Percentiles rank a stretch among this genome's conserved stretches.
phyloP scores from a whole-genome alignment of 2,888 invertebrate genomes.

The Anthrax anthrax region DNA sequence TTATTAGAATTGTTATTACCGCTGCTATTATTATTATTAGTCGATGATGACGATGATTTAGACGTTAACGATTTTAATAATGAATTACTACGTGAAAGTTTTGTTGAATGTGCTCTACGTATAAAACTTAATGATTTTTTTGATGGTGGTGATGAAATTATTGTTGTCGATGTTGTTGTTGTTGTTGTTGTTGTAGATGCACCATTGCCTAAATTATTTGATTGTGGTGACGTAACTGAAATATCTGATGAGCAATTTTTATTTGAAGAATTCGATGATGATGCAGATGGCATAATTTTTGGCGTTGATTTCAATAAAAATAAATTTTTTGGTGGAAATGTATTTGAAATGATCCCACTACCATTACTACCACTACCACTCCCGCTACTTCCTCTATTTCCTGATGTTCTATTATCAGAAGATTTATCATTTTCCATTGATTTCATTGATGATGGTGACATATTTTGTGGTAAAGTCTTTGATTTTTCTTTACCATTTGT shows the following conservation, averaged over 20 bases:
- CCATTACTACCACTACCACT: neutral
- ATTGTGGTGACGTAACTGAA: conserved; percentile 14
- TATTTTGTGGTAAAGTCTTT: conserved; percentile 47
- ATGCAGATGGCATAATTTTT: conserved; percentile 17
- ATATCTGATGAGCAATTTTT: conserved; percentile 15
- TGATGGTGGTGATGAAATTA: conserved; percentile 29
- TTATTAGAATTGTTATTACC: neutral
- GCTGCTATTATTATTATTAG: neutral
- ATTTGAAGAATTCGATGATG: conserved; percentile 9
- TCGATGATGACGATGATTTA: conserved; percentile 14
- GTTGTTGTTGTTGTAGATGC: no score
- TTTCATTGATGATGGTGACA: conserved; percentile 28
- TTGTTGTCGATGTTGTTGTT: conserved; percentile 30
- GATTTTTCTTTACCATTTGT: conserved; percentile 37
- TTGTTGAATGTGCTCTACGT: conserved; percentile 57
- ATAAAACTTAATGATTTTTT: conserved; percentile 51
- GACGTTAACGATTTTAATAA: conserved; percentile 43
- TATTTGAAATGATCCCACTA: conserved; percentile 22
- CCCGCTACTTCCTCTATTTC: neutral
- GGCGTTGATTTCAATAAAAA: conserved; percentile 32
- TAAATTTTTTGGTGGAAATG: conserved; percentile 34
- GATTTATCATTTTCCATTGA: conserved; percentile 17
- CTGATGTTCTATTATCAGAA: neutral
- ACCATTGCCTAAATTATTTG: no score
- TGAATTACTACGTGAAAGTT: conserved; percentile 52